Percentiles rank a stretch among this genome's conserved stretches.
Conservation (phyloP, 2,797 vertebrate species). For the Acrossocheilus wenchowensis region DNA sequence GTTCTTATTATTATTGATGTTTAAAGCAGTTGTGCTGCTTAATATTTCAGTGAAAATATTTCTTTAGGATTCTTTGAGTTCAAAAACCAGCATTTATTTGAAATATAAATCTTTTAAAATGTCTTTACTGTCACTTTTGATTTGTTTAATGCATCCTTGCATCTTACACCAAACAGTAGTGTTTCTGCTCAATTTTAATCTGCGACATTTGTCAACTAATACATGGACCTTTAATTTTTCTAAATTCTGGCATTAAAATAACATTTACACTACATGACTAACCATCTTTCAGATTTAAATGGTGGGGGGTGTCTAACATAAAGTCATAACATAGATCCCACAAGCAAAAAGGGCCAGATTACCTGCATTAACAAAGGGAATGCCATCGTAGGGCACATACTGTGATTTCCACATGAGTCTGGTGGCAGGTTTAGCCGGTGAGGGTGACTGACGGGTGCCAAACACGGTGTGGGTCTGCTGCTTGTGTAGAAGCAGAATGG, state of each 20-base stretch:
- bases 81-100: background rate
- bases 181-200: background rate
- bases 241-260: background rate
- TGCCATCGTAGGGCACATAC: slow-evolving; percentile 87
- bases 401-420: slow-evolving; percentile 90
- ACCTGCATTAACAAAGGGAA: slow-evolving; percentile 88
- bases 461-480: slow-evolving; percentile 85
- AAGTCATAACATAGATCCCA: background rate
- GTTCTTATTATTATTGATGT: background rate
- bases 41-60: background rate
- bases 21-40: background rate
- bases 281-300: background rate
- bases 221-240: background rate
- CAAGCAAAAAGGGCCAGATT: slow-evolving; percentile 41
- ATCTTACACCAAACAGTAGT: background rate
- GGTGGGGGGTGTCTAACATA: background rate
- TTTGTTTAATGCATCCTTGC: background rate
- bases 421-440: slow-evolving; percentile 83
- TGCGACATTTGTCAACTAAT: too few relatives aligned
- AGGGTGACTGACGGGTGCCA: slow-evolving; percentile 85
- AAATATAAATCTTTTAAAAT: background rate
- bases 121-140: background rate
- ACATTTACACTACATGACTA: background rate
- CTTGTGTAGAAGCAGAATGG: slow-evolving; percentile 81
- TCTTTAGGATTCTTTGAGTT: background rate